A percentile compares a stretch with the other conserved stretches of the same genome.
phyloP scores from a whole-genome alignment of 1,140 invertebrate species.

The Drosophila orosa region DNA sequence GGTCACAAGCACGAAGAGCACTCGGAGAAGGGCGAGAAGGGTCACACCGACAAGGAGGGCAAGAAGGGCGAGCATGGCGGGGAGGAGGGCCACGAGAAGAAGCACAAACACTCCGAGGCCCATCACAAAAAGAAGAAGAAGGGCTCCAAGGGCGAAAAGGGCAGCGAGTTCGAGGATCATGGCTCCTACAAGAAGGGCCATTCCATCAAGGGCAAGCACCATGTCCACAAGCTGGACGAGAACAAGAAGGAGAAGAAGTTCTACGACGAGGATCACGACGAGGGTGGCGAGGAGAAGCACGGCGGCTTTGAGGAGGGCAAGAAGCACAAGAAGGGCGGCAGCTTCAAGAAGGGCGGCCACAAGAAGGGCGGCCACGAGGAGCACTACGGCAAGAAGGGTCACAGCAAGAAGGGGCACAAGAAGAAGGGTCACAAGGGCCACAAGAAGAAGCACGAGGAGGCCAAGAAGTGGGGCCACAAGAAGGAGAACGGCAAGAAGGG shows the following conservation, averaged over 20 bases:
- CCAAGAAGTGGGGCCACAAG: conserved; percentile 88
- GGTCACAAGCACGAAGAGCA: conserved; percentile 75
- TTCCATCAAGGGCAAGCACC: conserved; percentile 91
- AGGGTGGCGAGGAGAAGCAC: conserved; percentile 89
- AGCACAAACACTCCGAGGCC: conserved; percentile 90
- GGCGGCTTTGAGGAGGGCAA: conserved; percentile 89
- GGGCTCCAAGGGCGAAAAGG: conserved; percentile 90
- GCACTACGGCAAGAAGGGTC: conserved; percentile 90
- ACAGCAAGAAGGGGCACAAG: conserved; percentile 89
- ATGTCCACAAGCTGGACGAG: conserved; percentile 91
- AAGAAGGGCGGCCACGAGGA: conserved; percentile 89
- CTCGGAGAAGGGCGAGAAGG: conserved; percentile 86
- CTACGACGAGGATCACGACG: conserved; percentile 92
- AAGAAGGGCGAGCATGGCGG: conserved; percentile 89
- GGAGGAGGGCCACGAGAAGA: conserved; percentile 90
- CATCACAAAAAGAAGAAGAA: conserved; percentile 90
- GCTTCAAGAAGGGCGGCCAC: conserved; percentile 89
- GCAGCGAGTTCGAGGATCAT: conserved; percentile 86
- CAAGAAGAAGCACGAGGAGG: conserved; percentile 88
- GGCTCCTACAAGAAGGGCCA: conserved; percentile 91
- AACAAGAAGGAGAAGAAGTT: conserved; percentile 93
- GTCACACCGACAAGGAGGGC: conserved; percentile 89
- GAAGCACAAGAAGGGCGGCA: conserved; percentile 88
- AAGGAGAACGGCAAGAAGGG: conserved; percentile 89
- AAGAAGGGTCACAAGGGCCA: conserved; percentile 88